Conservation (phyloP, 2,888 invertebrate species). For the Plagodis pulveraria region DNA sequence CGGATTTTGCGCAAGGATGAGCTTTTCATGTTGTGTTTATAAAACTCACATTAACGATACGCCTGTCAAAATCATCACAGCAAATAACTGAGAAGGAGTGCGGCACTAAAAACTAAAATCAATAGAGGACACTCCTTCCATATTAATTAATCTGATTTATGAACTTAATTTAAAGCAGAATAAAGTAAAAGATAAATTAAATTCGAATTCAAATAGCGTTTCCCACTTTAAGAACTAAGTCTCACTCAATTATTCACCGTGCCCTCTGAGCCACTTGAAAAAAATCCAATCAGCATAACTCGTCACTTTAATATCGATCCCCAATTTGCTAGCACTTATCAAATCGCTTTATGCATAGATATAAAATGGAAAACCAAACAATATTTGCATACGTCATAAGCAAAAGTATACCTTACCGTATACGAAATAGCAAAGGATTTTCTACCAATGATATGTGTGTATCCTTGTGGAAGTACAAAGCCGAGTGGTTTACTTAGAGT, state of each 20-base stretch:
- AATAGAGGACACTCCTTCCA: conserved; percentile 1
- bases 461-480: conserved; percentile 69
- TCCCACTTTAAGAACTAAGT: conserved; percentile 65
- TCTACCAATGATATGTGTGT: conserved; percentile 64
- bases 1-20: too few species aligned
- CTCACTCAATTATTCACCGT: conserved; percentile 80
- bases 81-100: conserved; percentile 8
- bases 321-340: conserved; percentile 80
- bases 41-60: neutral
- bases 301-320: conserved; percentile 82
- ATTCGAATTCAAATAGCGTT: conserved; percentile 47
- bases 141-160: conserved; percentile 15
- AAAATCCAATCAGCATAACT: conserved; percentile 84
- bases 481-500: conserved; percentile 81
- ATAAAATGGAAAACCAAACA: conserved; percentile 62
- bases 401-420: conserved; percentile 62
- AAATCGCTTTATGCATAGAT: conserved; percentile 81
- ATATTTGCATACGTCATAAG: conserved; percentile 43
- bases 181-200: conserved; percentile 37
- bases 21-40: too few species aligned
- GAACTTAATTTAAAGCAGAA: conserved; percentile 11
- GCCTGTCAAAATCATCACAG: conserved; percentile 15
- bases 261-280: conserved; percentile 77
- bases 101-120: conserved; percentile 4
- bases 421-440: conserved; percentile 57